Evolutionary conservation across 1,140 invertebrate species (phyloP), one percentile per base, ranked within the genome.

Genomic region (Penaeus vannamei): DNA sequence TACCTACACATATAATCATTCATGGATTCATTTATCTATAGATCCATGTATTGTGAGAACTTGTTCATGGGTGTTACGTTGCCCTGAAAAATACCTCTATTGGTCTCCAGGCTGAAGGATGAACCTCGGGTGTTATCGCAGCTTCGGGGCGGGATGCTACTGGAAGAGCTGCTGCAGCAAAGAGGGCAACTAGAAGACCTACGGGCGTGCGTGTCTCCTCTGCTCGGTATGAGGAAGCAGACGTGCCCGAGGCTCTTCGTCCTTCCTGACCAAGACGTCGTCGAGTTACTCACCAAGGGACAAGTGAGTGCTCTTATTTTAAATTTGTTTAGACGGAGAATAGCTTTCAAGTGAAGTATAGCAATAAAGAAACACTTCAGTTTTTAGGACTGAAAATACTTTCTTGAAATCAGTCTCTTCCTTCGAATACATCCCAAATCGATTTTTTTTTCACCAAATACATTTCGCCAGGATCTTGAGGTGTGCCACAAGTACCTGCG

Each of bases 211-310:
- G 77, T 90, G 32, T 82, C 88, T 20, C 91, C 91, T 1, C 84
- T 91, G 5, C 80, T 91, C 19, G 84, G 87, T 26, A 72, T 86
- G 26, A 72, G 91, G 17, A 90, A 89, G 62, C 88, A 90, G 76
- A 91, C 91, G 3, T 91, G 82, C 60, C 91, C 89, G 10, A 76
- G 91, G n/a, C 89, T 91, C 80, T 91, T 90, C 32, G 81, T 90
- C 14, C 59, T 91, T 26, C 81, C 84, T 36, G 89, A 91, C 61
- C 29, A 64, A 22, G 79, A 90, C 59, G 84, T 91, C n/a, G 60
- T 91, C 19, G 59, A 89, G 59, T 69, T 91, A 17, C 86, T 91
- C 10, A 90, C 89, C 14, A 89, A 76, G 36, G 85, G 85, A n/a
- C 86, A 91, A 84, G 91, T 91, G 26, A 82, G 83, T 23, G 3